phyloP scores from a whole-genome alignment of 2,888 invertebrate species.

The Drosophila cracens region DNA sequence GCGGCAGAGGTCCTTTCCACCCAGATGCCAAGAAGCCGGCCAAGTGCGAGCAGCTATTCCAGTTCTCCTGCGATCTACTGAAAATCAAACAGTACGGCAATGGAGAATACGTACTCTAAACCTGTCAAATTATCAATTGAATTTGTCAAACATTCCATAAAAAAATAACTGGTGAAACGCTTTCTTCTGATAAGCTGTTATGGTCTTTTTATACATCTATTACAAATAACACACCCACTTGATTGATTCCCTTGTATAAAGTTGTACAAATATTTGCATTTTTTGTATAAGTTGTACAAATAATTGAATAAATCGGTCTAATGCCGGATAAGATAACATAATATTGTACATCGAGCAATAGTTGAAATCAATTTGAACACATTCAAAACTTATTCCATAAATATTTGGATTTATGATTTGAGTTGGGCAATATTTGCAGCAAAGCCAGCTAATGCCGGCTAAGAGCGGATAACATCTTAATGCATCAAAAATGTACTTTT shows the following conservation, averaged over 20 bases:
- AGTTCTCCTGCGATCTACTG: slow-evolving; percentile 88
- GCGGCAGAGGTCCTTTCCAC: slow-evolving; percentile 87
- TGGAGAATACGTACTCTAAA: slow-evolving; percentile 43
- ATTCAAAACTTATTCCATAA: not conserved
- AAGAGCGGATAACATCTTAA: slow-evolving; percentile 32
- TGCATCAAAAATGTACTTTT: slow-evolving; percentile 20
- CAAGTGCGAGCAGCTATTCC: slow-evolving; percentile 89
- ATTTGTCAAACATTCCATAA: slow-evolving; percentile 27
- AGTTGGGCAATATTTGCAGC: not conserved
- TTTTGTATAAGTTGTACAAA: slow-evolving; percentile 11
- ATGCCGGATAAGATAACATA: slow-evolving; percentile 29
- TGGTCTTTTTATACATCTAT: slow-evolving; percentile 9
- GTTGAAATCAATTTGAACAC: not conserved
- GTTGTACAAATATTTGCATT: slow-evolving; percentile 5
- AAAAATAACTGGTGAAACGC: slow-evolving; percentile 55
- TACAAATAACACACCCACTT: slow-evolving; percentile 12
- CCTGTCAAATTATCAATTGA: not conserved
- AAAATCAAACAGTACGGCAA: slow-evolving; percentile 86
- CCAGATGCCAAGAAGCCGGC: slow-evolving; percentile 86
- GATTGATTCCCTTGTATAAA: slow-evolving; percentile 2
- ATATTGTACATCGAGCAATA: not conserved
- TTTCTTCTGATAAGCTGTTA: slow-evolving; percentile 30
- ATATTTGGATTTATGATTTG: not conserved
- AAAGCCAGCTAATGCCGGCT: slow-evolving; percentile 11
- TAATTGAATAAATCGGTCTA: slow-evolving; percentile 7